These are phyloP conservation scores for Suncus etruscus DNA, from an alignment of 2,113 vertebrate species.

Conservation along the genomic window DNA sequence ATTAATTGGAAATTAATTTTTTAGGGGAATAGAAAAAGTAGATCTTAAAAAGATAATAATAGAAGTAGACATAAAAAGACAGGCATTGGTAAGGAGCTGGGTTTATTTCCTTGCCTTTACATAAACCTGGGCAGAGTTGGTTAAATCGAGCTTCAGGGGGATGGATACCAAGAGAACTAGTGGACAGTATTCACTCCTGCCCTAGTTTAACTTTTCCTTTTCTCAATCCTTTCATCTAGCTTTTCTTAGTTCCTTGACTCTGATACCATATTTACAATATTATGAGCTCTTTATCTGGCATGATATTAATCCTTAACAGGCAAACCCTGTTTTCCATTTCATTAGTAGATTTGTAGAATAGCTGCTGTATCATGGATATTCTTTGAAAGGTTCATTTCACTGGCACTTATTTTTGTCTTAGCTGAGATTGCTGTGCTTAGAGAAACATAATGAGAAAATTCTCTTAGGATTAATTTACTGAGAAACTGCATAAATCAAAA, in stretches of 20 bases:
- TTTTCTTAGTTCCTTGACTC: background rate
- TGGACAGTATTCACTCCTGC: background rate
- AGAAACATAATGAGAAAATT: conserved; percentile 73
- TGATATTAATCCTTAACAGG: conserved; percentile 8
- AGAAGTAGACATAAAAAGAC: too few species aligned
- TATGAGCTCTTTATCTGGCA: background rate
- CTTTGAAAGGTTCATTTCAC: conserved; percentile 64
- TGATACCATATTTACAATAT: background rate
- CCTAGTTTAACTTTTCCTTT: background rate
- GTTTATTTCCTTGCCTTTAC: background rate
- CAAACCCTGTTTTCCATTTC: conserved; percentile 49
- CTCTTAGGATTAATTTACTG: conserved; percentile 76
- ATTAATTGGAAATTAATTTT: background rate
- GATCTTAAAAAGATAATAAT: background rate
- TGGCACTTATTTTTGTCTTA: conserved; percentile 69
- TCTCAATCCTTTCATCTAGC: background rate
- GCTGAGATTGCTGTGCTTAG: conserved; percentile 69
- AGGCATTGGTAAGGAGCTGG: too few species aligned
- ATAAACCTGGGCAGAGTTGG: background rate
- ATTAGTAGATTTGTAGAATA: conserved; percentile 18
- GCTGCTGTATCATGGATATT: conserved; percentile 1
- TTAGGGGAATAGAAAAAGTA: background rate
- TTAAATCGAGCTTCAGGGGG: background rate
- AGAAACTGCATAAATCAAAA: conserved; percentile 71
- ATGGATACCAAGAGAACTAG: fast-evolving